Evolutionary conservation across 64 coral and sea anemone genomes (phyloP), one percentile per base, ranked within the genome.

Genomic region (Orbicella faveolata): DNA sequence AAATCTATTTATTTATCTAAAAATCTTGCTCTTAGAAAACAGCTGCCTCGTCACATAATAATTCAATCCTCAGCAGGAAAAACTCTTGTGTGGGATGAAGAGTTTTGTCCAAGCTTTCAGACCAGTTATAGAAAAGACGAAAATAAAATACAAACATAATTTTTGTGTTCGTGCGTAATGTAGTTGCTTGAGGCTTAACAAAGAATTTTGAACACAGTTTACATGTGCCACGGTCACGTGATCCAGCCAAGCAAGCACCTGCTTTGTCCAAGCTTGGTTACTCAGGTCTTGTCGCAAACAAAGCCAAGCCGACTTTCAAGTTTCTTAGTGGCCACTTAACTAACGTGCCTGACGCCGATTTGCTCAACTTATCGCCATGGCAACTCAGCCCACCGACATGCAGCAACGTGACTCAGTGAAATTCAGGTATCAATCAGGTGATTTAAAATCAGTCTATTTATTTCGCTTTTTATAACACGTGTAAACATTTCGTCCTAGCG

Each of bases 351-450:
- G 21, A n/a, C 36, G 1, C 2, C 72, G 82, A 85, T 85, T 85
- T 35, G 82, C 25, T 6, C 37, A 73, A 85, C 48, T 52, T 68
- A 36, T 85, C 82, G 20, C 65, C 41, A 17, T 72, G 65, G 82
- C 36, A 68, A 85, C 64, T 10, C 10, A 14, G 13, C 63, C 19
- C 17, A 44, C 37, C 11, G 12, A 37, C 36, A 59, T 59, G 20
- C 9, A 11, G 72, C 59, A 63, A 62, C 36, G 39, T 73, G 64
- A 72, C 65, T 25, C 39, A 85, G 66, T 66, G 21, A 85, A 84
- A 69, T 68, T n/a, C 39, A 41, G 2, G 4, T 41, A 20, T 2
- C 14, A 67, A 19, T 68, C 36, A 37, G 75, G 17, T 78, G 75
- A 44, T 9, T 52, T 25, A 30, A 11, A 70, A 85, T 16, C 36